Conservation (phyloP, 1,140 invertebrate genomes). For the Lordiphosa collinella region DNA sequence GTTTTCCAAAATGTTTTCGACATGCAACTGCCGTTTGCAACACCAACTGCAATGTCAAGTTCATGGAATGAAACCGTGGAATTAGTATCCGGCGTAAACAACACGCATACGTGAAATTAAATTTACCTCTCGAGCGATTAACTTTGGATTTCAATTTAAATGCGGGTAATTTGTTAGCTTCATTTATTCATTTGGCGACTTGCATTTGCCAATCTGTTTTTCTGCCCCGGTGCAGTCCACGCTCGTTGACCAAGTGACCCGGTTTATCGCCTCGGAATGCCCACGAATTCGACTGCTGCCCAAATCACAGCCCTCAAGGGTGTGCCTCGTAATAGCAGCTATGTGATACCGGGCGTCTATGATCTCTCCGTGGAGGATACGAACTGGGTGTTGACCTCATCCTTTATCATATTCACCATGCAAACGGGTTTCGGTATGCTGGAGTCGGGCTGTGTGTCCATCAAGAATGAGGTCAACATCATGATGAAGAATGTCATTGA, state of each 20-base stretch:
- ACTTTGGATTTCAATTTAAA: conserved; percentile 43
- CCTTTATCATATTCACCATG: conserved; percentile 98
- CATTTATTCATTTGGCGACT: conserved; percentile 8
- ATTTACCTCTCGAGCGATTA: conserved; percentile 49
- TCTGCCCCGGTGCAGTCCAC: conserved; percentile 1
- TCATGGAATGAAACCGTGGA: conserved; percentile 11
- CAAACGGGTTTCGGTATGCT: conserved; percentile 96
- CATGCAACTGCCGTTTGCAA: conserved; percentile 33
- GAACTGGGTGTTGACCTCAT: conserved; percentile 94
- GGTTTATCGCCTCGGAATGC: conserved; percentile 14
- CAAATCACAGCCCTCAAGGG: conserved; percentile 52
- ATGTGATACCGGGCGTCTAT: conserved; percentile 80
- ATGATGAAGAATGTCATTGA: conserved; percentile 98
- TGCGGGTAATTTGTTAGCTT: conserved; percentile 44
- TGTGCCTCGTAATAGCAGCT: conserved; percentile 62
- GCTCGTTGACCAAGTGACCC: conserved; percentile 2
- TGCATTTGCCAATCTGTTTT: neutral
- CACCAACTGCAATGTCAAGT: conserved; percentile 37
- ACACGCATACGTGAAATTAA: conserved; percentile 54
- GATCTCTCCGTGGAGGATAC: conserved; percentile 89
- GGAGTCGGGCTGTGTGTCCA: conserved; percentile 94
- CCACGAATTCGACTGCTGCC: conserved; percentile 50
- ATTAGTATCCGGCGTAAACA: conserved; percentile 37
- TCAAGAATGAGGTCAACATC: conserved; percentile 98
- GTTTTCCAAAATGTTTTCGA: conserved; percentile 42